Percentiles rank a stretch among this genome's conserved stretches.
phyloP scores from a whole-genome alignment of 2,888 invertebrate genomes.

The Dusona sp. region DNA sequence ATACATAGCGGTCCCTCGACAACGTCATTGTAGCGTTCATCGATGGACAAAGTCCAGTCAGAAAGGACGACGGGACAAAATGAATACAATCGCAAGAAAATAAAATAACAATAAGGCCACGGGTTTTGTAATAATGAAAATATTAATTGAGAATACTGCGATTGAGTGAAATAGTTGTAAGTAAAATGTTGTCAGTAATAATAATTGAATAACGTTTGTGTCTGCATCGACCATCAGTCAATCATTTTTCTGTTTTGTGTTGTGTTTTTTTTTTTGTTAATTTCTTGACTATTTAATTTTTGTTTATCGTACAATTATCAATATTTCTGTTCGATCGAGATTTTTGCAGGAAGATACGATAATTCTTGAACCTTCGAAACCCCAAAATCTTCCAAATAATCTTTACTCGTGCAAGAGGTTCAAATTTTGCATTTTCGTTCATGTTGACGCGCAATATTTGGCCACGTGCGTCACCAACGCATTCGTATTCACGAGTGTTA shows the following conservation, averaged over 20 bases:
- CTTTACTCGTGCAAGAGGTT: slow-evolving; percentile 1
- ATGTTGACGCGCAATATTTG: slow-evolving; percentile 23
- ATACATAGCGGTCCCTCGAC: slow-evolving; percentile 10
- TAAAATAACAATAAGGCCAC: slow-evolving; percentile 27
- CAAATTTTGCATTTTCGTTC: slow-evolving; percentile 7
- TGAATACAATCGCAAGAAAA: not conserved
- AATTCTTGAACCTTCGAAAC: not conserved
- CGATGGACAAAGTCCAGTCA: slow-evolving; percentile 40
- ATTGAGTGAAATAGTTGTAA: not conserved
- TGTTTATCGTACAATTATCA: not conserved
- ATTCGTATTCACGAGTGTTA: slow-evolving; percentile 51
- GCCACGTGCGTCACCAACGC: slow-evolving; percentile 62
- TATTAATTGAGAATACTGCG: not conserved
- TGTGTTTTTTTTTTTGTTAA: not conserved
- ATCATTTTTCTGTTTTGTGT: not conserved
- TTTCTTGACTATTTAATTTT: not conserved
- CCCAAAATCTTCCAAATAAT: not conserved
- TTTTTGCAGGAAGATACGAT: not conserved
- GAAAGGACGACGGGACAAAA: slow-evolving; percentile 33
- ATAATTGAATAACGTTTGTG: not conserved
- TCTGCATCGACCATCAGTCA: not conserved
- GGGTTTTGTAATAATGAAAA: not conserved
- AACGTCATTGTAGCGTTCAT: slow-evolving; percentile 27
- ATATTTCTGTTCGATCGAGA: not conserved
- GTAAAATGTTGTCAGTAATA: not conserved